Conservation (phyloP, 2,888 invertebrate genomes). For the Hirtodrosophila trivittata region DNA sequence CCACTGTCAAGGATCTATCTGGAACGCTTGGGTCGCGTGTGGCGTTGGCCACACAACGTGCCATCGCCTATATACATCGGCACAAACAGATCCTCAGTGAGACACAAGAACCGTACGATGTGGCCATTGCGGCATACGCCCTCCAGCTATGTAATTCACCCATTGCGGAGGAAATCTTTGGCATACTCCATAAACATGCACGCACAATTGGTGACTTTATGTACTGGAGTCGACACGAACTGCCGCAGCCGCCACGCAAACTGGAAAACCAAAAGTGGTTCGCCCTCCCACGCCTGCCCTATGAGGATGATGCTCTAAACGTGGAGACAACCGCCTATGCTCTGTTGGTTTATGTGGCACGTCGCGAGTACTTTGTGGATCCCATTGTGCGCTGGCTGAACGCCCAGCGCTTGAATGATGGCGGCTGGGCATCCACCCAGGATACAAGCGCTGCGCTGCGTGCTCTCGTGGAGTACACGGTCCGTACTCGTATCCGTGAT, state of each 20-base stretch:
- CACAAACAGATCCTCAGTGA: conserved; percentile 90
- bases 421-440: conserved; percentile 95
- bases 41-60: conserved; percentile 90
- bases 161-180: conserved; percentile 92
- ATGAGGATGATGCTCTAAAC: conserved; percentile 94
- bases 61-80: conserved; percentile 91
- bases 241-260: conserved; percentile 93
- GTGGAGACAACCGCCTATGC: conserved; percentile 97
- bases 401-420: conserved; percentile 92
- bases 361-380: conserved; percentile 92
- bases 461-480: conserved; percentile 95
- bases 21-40: conserved; percentile 91
- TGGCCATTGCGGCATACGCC: conserved; percentile 95
- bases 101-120: conserved; percentile 91
- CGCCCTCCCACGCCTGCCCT: conserved; percentile 93
- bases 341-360: conserved; percentile 93
- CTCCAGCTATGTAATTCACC: conserved; percentile 92
- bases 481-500: conserved; percentile 92
- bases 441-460: conserved; percentile 95
- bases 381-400: conserved; percentile 96
- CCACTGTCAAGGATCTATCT: conserved; percentile 91
- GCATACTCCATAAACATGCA: conserved; percentile 88
- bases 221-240: conserved; percentile 92
- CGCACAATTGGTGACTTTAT: conserved; percentile 90
- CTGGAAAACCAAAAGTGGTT: conserved; percentile 96